Conservation (phyloP, 2,888 invertebrate genomes). For the Poecilobothrus nobilitatus region DNA sequence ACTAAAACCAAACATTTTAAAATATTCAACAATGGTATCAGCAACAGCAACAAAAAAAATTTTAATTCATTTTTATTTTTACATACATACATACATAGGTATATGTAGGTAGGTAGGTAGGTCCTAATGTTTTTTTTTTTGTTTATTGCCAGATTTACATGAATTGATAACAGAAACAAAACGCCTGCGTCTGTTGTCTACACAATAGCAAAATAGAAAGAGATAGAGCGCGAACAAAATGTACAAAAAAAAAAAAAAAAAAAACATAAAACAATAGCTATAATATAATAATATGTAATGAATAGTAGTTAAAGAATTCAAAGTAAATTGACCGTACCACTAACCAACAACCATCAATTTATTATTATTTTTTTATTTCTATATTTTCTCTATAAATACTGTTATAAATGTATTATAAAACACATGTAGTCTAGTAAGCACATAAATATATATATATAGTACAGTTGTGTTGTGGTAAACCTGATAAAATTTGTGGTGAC, state of each 20-base stretch:
- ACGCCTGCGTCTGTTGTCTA: neutral
- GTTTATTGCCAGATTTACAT: neutral
- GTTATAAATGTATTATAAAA: no score
- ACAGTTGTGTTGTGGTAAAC: neutral
- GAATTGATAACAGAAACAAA: neutral
- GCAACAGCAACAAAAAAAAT: no score
- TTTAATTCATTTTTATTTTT: no score
- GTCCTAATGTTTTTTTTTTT: no score
- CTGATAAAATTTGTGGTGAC: constrained; percentile 3
- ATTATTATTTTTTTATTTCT: neutral
- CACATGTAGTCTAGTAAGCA: neutral
- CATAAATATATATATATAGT: neutral
- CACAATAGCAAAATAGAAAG: neutral
- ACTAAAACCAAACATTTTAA: no score
- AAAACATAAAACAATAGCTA: no score
- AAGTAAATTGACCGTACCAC: neutral
- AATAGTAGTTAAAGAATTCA: neutral
- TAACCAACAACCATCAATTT: neutral
- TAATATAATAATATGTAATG: no score
- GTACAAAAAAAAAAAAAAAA: no score
- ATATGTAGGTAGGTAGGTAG: no score
- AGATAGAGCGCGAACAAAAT: neutral
- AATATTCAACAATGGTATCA: no score
- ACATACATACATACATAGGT: no score
- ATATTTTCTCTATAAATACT: no score